A percentile compares a stretch with the other conserved stretches of the same genome.
Evolutionary conservation across 2,797 vertebrate genomes (phyloP).

Genomic region (Esox masquinongy): DNA sequence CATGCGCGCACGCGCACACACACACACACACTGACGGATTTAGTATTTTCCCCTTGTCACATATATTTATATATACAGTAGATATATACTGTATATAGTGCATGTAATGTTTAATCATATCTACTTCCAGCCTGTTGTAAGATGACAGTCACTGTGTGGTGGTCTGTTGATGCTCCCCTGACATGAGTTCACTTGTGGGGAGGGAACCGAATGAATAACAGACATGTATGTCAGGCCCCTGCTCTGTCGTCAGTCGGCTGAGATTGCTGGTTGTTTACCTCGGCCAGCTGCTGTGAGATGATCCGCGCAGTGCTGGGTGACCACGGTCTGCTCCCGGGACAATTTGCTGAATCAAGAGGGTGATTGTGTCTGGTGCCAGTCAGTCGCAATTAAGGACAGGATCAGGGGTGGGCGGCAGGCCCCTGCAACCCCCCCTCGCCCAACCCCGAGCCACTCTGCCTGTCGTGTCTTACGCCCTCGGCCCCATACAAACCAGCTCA

Average conservation of each 20-base stretch:
- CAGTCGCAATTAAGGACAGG: constrained; percentile 97
- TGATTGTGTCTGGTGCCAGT: constrained; percentile 98
- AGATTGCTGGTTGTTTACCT: constrained; percentile 76
- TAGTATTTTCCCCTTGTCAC: background rate
- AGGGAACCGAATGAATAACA: no score
- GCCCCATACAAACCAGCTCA: constrained; percentile 96
- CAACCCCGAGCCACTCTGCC: constrained; percentile 66
- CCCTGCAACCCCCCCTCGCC: background rate
- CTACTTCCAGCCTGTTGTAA: no score
- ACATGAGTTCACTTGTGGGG: no score
- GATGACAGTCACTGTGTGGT: no score
- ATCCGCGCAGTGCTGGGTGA: constrained; percentile 86
- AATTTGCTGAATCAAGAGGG: constrained; percentile 92
- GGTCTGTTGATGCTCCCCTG: no score
- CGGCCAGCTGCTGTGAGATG: constrained; percentile 85
- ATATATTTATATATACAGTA: no score
- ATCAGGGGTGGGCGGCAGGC: constrained; percentile 70
- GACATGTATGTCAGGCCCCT: constrained; percentile 20
- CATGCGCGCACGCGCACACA: constrained; percentile 1
- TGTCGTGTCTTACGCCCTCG: constrained; percentile 77
- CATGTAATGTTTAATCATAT: no score
- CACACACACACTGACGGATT: background rate
- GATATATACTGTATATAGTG: background rate
- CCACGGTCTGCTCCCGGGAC: constrained; percentile 82
- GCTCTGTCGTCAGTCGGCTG: constrained; percentile 52